phyloP scores from a whole-genome alignment of 1,140 invertebrate species.

The Lasioglossum baleicum region DNA sequence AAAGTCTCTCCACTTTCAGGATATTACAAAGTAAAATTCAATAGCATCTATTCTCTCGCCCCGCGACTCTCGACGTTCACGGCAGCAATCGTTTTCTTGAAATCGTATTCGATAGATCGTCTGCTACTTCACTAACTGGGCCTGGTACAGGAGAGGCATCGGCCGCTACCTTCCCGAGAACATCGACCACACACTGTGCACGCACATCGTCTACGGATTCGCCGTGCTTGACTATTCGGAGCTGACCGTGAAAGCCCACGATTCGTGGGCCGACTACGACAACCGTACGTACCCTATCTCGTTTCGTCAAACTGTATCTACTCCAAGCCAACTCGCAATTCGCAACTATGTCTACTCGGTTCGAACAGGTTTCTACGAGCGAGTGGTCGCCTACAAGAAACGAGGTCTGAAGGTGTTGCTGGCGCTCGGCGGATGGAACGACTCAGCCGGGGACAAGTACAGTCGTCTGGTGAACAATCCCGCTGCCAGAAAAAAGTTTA shows the following conservation, averaged over 20 bases:
- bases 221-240: conserved; percentile 90
- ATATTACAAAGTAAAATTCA: conserved; percentile 69
- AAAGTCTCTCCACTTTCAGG: conserved; percentile 74
- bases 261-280: conserved; percentile 93
- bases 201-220: conserved; percentile 95
- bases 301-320: no score
- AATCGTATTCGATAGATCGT: conserved; percentile 83
- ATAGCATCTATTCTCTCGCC: no score
- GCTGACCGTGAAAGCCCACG: conserved; percentile 89
- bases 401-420: conserved; percentile 91
- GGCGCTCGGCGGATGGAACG: conserved; percentile 94
- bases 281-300: conserved; percentile 82
- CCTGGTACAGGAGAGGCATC: conserved; percentile 91
- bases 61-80: no score
- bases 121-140: conserved; percentile 97
- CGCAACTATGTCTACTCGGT: neutral
- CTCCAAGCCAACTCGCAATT: no score
- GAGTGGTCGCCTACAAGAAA: conserved; percentile 88
- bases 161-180: conserved; percentile 92
- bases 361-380: conserved; percentile 87
- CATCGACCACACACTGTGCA: conserved; percentile 92
- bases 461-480: conserved; percentile 89
- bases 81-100: neutral
- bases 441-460: conserved; percentile 92
- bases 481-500: conserved; percentile 85